phyloP scores from a whole-genome alignment of 2,113 vertebrate species.

The Polypterus bichir region DNA sequence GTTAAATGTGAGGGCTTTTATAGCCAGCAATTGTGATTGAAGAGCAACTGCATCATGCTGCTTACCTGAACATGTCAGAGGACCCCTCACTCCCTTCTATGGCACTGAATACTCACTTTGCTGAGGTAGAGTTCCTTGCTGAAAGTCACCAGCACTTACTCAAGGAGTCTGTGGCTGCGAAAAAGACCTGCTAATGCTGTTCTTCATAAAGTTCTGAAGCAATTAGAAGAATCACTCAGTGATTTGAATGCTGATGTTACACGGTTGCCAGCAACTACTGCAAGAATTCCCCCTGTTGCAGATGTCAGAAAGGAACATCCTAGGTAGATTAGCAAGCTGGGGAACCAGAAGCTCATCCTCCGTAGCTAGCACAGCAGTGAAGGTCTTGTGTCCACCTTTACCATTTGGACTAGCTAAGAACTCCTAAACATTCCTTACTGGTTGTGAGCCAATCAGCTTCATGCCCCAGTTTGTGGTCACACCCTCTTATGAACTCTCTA shows the following conservation, averaged over 20 bases:
- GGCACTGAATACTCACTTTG: slow-evolving; percentile 93
- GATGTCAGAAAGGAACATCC: slow-evolving; percentile 96
- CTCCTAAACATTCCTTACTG: not conserved
- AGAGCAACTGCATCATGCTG: slow-evolving; percentile 84
- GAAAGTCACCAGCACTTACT: slow-evolving; percentile 96
- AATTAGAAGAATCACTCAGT: slow-evolving; percentile 88
- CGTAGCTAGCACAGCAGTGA: slow-evolving; percentile 29
- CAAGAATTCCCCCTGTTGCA: slow-evolving; percentile 88
- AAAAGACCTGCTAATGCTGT: slow-evolving; percentile 77
- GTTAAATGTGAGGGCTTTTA: slow-evolving; percentile 51
- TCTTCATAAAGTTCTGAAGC: slow-evolving; percentile 94
- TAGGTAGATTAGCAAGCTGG: slow-evolving; percentile 86
- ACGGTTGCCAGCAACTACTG: slow-evolving; percentile 84
- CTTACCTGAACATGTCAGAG: slow-evolving; percentile 94
- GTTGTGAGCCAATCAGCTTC: not conserved
- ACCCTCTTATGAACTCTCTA: not conserved
- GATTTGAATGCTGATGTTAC: slow-evolving; percentile 98
- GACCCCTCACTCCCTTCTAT: slow-evolving; percentile 92
- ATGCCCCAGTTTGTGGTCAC: not conserved
- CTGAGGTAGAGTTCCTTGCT: slow-evolving; percentile 90
- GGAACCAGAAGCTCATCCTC: slow-evolving; percentile 76
- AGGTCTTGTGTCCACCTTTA: not conserved
- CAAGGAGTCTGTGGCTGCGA: slow-evolving; percentile 92
- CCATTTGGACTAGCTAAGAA: not conserved
- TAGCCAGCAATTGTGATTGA: slow-evolving; percentile 93